These are phyloP conservation scores for Serripes groenlandicus DNA, from an alignment of 2,888 invertebrate genomes.

Conservation along the genomic window DNA sequence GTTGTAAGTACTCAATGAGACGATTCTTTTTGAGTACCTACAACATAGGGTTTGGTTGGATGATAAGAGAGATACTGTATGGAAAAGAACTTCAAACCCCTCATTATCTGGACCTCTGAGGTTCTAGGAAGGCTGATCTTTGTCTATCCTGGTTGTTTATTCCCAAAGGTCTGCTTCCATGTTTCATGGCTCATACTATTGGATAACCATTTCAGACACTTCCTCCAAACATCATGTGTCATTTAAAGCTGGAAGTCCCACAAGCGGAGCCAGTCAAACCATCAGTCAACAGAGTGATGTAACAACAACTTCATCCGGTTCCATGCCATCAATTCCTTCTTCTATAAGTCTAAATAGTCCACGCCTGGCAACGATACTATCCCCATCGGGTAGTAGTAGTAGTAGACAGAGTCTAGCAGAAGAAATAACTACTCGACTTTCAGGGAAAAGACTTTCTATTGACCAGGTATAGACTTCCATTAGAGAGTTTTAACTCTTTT, in stretches of 20 bases:
- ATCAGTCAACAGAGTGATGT: slow-evolving; percentile 56
- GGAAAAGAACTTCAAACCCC: too few relatives aligned
- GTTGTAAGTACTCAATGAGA: too few relatives aligned
- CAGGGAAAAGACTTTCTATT: slow-evolving; percentile 47
- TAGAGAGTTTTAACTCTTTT: too few relatives aligned
- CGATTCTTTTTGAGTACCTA: too few relatives aligned
- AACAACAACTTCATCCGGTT: slow-evolving; percentile 60
- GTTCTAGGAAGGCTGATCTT: too few relatives aligned
- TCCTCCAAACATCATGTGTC: slow-evolving; percentile 35
- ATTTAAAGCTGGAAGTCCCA: slow-evolving; percentile 23
- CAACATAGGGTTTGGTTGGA: too few relatives aligned
- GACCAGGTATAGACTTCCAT: slow-evolving; percentile 35
- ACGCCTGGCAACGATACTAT: slow-evolving; percentile 30
- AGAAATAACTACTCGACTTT: slow-evolving; percentile 35
- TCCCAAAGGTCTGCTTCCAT: too few relatives aligned
- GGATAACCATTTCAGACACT: too few relatives aligned
- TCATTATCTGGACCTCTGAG: too few relatives aligned
- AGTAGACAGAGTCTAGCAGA: slow-evolving; percentile 46
- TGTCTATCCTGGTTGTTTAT: too few relatives aligned
- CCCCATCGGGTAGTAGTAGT: slow-evolving; percentile 46
- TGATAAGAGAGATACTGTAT: too few relatives aligned
- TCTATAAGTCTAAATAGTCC: slow-evolving; percentile 60
- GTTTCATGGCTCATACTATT: too few relatives aligned
- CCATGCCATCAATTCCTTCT: slow-evolving; percentile 56
- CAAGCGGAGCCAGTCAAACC: not conserved